Evolutionary conservation across 2,888 invertebrate species (phyloP).

Genomic region (Latrodectus elegans): DNA sequence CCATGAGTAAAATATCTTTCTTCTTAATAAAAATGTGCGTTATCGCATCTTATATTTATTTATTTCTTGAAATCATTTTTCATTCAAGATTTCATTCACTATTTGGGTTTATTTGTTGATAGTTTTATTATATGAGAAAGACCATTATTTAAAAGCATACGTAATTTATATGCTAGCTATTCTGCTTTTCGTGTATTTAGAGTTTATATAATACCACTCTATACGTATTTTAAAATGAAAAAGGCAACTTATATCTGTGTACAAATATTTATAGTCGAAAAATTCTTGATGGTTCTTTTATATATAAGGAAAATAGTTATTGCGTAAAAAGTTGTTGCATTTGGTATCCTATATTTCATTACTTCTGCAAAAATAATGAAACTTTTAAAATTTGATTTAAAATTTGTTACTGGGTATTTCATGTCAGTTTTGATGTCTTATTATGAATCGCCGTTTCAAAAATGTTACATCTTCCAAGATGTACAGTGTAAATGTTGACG

Average conservation of each 20-base stretch:
- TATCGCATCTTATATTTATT: too few relatives aligned
- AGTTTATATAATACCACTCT: conserved; percentile 51
- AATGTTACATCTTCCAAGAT: conserved; percentile 68
- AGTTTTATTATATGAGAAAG: too few relatives aligned
- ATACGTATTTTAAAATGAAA: conserved; percentile 46
- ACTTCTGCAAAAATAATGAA: too few relatives aligned
- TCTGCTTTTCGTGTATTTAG: not conserved
- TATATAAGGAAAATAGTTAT: too few relatives aligned
- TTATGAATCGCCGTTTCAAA: conserved; percentile 41
- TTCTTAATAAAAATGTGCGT: too few relatives aligned
- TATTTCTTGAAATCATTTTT: too few relatives aligned
- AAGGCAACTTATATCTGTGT: conserved; percentile 8
- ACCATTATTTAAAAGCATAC: too few relatives aligned
- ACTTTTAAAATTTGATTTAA: not conserved
- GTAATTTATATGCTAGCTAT: not conserved
- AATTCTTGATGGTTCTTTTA: not conserved
- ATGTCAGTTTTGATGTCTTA: conserved; percentile 51
- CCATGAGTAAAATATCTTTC: too few relatives aligned
- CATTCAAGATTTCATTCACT: too few relatives aligned
- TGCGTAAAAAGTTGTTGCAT: not conserved
- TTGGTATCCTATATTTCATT: not conserved
- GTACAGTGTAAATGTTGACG: conserved; percentile 69
- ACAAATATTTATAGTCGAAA: conserved; percentile 1
- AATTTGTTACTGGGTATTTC: conserved; percentile 7
- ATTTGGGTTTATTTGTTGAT: too few relatives aligned